Evolutionary conservation across 30 jellyfish, hydroid and myxozoan genomes (phyloP).

Genomic region (Turritopsis dohrnii): DNA sequence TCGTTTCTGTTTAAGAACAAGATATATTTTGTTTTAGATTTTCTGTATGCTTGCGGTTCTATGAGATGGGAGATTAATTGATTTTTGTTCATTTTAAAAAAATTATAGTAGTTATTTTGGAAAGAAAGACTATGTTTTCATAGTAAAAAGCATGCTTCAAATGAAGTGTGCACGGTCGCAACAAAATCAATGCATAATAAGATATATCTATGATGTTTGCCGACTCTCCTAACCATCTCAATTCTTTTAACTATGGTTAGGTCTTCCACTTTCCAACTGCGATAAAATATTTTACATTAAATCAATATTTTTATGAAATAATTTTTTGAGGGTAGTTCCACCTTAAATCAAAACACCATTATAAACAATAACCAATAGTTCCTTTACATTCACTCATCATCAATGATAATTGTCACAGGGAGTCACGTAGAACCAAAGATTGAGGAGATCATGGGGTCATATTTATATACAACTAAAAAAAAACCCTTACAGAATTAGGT

Average conservation of each 20-base stretch:
- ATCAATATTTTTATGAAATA: too few relatives aligned
- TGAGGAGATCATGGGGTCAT: too few relatives aligned
- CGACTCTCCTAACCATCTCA: neutral
- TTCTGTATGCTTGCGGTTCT: neutral
- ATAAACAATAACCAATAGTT: too few relatives aligned
- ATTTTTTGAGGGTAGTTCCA: too few relatives aligned
- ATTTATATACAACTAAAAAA: too few relatives aligned
- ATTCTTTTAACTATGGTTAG: neutral
- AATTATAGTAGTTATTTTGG: neutral
- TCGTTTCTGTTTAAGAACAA: neutral
- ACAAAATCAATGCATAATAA: neutral
- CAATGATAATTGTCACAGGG: too few relatives aligned
- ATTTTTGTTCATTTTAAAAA: neutral
- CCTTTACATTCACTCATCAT: too few relatives aligned
- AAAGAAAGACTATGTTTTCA: neutral
- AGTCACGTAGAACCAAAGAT: too few relatives aligned
- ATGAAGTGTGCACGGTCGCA: neutral
- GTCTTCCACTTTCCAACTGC: too few relatives aligned
- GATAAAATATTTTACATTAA: too few relatives aligned
- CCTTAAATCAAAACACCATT: too few relatives aligned
- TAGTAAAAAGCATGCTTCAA: neutral
- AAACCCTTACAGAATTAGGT: too few relatives aligned
- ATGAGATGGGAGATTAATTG: neutral
- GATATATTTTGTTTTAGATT: neutral
- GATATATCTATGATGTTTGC: neutral